Evolutionary conservation across 2,888 invertebrate genomes (phyloP).

Genomic region (Epiperipatus broadwayi): DNA sequence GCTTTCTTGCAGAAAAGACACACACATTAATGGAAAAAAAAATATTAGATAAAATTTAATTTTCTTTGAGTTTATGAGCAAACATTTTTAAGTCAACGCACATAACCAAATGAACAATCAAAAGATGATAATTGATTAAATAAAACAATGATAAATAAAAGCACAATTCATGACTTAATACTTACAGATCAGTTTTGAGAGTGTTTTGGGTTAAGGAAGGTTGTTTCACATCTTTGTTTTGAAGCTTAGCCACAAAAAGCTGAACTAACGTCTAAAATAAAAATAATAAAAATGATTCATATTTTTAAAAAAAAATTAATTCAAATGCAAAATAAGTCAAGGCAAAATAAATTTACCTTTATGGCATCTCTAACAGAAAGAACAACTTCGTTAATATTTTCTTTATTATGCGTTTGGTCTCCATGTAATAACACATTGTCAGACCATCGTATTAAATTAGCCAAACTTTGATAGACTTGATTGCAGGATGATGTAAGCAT

Average conservation of each 20-base stretch:
- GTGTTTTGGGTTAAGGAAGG: slow-evolving; percentile 12
- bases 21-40: too few species aligned
- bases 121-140: too few species aligned
- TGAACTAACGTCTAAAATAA: slow-evolving; percentile 48
- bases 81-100: too few species aligned
- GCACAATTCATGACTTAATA: neutral
- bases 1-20: too few species aligned
- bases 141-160: too few species aligned
- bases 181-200: slow-evolving; percentile 7
- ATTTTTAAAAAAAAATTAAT: neutral
- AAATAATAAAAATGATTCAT: too few species aligned
- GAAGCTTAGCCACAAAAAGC: slow-evolving; percentile 61
- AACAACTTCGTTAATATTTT: too few species aligned
- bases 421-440: slow-evolving; percentile 57
- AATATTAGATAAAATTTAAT: too few species aligned
- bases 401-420: slow-evolving; percentile 18
- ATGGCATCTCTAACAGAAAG: slow-evolving; percentile 51
- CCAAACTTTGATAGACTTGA: slow-evolving; percentile 65
- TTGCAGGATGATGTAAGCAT: slow-evolving; percentile 56
- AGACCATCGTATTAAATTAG: slow-evolving; percentile 66
- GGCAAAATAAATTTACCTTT: slow-evolving; percentile 32
- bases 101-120: too few species aligned
- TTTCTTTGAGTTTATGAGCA: too few species aligned
- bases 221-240: slow-evolving; percentile 28
- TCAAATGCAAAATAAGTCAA: neutral